Evolutionary conservation across 2,113 vertebrate genomes (phyloP), one percentile per base, ranked within the genome.

Genomic region (Melanerpes aurifrons): DNA sequence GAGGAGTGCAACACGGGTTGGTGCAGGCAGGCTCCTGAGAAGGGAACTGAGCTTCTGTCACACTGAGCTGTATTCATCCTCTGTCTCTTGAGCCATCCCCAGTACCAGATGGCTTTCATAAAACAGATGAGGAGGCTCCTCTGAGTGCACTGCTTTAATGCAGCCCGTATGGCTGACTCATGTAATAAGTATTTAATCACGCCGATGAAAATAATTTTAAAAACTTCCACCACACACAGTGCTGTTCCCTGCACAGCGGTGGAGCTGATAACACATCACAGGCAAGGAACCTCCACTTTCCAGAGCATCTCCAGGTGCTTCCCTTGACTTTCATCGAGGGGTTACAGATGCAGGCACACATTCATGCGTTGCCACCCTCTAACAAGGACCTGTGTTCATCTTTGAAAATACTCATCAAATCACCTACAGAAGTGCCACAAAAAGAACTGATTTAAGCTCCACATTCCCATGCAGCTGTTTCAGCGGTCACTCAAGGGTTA

Each of bases 161-260:
- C 97, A 97, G 96, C 95, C 97, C 93, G 82, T 96, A 97, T 98
- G 97, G 95, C 95, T 97, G 97, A 98, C 94, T 98, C 97, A 97
- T 96, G 95, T 97, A 97, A 95, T 97, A 97, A 97, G 94, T 97
- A 97, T 98, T 98, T 97, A 97, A 98, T 97, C 96, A 93, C 37
- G 93, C 92, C 91, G 96, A 97, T 96, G 96, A 98, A 97, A 98
- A 97, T 97, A 2, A 90, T 89, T 96, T 95, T 71, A 4, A 90
- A 95, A 96, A 86, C 88, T 96, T 87, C 87, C 96, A 94, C 97
- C 97, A 96, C 97, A 96, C 97, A 97, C 93, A 26, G 96, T 28
- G 96, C 73, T 26, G 21, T 32, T 29, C 71, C 87, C 81, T 9
- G 12, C 3, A 1, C 94, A 72, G 77, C 82, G 58, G 1, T 7